Conservation (phyloP, 1,140 invertebrate species). For the Drosophila serrata region DNA sequence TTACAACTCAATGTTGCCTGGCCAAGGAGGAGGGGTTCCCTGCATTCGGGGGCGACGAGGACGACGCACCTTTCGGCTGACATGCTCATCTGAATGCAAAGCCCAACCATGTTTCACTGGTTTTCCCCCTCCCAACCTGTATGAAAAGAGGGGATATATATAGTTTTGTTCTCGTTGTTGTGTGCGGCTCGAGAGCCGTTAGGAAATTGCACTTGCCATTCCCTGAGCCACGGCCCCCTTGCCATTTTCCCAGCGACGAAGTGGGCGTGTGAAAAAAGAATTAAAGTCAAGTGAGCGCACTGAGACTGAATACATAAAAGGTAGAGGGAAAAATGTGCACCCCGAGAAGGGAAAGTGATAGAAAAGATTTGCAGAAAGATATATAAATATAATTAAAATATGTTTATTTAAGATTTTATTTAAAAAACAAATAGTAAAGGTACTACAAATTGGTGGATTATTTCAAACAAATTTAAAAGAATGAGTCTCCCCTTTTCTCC, state of each 20-base stretch:
- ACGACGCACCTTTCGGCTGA: constrained; percentile 75
- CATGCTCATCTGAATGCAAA: constrained; percentile 80
- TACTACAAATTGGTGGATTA: too few species aligned
- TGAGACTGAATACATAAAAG: constrained; percentile 83
- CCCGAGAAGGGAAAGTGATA: neutral
- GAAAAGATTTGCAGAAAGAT: too few species aligned
- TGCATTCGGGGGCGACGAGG: neutral
- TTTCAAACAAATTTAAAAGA: too few species aligned
- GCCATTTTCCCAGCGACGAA: constrained; percentile 28
- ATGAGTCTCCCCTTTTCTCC: too few species aligned
- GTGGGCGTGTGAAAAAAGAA: constrained; percentile 83
- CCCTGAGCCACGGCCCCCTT: neutral
- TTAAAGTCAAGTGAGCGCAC: constrained; percentile 84
- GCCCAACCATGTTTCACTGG: constrained; percentile 50
- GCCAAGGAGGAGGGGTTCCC: neutral
- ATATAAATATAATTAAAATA: too few species aligned
- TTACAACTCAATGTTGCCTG: constrained; percentile 67
- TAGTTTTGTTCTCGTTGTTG: constrained; percentile 56
- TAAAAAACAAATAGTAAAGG: too few species aligned
- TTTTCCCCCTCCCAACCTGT: neutral
- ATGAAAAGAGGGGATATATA: constrained; percentile 4
- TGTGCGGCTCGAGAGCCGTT: constrained; percentile 74
- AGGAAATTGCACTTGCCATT: constrained; percentile 76
- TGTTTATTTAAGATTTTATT: too few species aligned
- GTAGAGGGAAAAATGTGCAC: constrained; percentile 25